Conservation (phyloP, 2,888 invertebrate species). For the Bellardia bayeri region DNA sequence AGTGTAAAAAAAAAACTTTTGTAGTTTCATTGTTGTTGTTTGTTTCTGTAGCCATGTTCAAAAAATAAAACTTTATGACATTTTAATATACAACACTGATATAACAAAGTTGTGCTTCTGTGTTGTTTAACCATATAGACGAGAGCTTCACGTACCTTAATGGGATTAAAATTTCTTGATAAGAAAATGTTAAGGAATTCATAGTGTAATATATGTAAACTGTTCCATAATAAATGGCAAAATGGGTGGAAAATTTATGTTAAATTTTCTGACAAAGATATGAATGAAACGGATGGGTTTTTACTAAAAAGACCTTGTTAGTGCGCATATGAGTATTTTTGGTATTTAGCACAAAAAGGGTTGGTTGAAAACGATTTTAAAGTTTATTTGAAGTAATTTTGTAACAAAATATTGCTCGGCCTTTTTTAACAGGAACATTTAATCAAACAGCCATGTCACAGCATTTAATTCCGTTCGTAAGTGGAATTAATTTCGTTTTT, state of each 20-base stretch:
- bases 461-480: too few species aligned
- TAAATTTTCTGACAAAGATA: background rate
- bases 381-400: too few species aligned
- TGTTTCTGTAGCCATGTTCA: background rate
- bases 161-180: slow-evolving; percentile 4
- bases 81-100: slow-evolving; percentile 27
- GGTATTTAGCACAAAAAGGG: too few species aligned
- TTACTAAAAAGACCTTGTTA: background rate
- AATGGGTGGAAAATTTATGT: background rate
- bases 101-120: background rate
- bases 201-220: background rate
- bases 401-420: too few species aligned
- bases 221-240: background rate
- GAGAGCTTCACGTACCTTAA: background rate
- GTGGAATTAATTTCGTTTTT: too few species aligned
- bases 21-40: slow-evolving; percentile 5
- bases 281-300: background rate
- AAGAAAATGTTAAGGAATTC: slow-evolving; percentile 17
- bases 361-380: too few species aligned
- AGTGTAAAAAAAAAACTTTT: slow-evolving; percentile 28
- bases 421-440: too few species aligned
- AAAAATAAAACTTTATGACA: slow-evolving; percentile 6
- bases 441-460: too few species aligned
- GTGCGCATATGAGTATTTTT: background rate
- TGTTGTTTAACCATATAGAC: background rate